These are phyloP conservation scores for Schizothorax lantsangensis DNA, from an alignment of 2,797 vertebrate species.

Conservation along the genomic window DNA sequence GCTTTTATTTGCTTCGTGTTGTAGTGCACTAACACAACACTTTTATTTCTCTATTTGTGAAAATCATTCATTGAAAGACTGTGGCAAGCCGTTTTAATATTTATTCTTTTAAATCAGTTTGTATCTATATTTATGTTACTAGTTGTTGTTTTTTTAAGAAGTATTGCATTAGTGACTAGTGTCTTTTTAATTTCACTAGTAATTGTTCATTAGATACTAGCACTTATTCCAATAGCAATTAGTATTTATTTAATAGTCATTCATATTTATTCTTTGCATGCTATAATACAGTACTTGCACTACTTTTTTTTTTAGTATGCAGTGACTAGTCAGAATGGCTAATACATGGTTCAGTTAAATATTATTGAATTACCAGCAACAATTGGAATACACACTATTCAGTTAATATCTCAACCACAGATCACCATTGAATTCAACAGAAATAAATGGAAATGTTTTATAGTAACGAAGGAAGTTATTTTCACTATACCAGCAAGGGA, in stretches of 20 bases:
- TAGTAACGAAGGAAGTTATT: background rate
- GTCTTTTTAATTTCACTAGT: background rate
- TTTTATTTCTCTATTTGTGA: conserved; percentile 11
- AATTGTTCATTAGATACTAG: background rate
- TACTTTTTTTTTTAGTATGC: background rate
- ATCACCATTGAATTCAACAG: background rate
- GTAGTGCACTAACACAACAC: background rate
- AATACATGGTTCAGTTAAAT: background rate
- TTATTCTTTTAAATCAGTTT: background rate
- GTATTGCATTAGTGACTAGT: background rate
- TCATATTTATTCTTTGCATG: background rate
- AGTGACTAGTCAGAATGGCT: background rate
- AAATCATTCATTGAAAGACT: conserved; percentile 8
- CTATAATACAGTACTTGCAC: background rate
- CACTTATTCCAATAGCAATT: background rate
- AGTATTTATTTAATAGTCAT: background rate
- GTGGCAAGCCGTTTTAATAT: background rate
- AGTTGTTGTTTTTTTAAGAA: background rate
- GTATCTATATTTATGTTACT: background rate
- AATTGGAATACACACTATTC: background rate
- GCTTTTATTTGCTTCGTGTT: background rate
- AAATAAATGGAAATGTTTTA: background rate
- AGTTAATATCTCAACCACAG: background rate
- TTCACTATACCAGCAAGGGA: background rate
- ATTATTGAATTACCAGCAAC: background rate